A percentile compares a stretch with the other conserved stretches of the same genome.
phyloP scores from a whole-genome alignment of 2,888 invertebrate species.

The Euplagia quadripunctaria region DNA sequence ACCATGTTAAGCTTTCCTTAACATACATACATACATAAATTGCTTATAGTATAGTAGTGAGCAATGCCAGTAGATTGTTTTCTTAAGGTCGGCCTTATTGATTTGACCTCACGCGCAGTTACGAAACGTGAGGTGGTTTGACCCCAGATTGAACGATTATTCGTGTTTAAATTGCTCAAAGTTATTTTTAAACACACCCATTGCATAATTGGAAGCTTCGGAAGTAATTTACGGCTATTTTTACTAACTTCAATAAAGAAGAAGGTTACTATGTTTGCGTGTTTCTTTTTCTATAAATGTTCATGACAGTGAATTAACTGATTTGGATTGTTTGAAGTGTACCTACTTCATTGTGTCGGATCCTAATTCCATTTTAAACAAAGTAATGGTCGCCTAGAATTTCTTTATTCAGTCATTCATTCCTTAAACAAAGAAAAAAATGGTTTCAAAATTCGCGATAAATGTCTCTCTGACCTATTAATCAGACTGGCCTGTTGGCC shows the following conservation, averaged over 20 bases:
- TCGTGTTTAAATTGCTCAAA: conserved; percentile 10
- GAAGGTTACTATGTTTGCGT: background rate
- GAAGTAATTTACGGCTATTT: conserved; percentile 1
- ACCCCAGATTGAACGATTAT: conserved; percentile 39
- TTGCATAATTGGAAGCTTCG: background rate
- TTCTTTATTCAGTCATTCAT: no score
- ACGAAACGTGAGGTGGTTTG: conserved; percentile 36
- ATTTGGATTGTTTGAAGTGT: no score
- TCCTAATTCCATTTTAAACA: no score
- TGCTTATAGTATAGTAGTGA: conserved; percentile 11
- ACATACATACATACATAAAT: background rate
- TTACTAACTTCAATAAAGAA: background rate
- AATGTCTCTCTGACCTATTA: no score
- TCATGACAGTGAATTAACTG: no score
- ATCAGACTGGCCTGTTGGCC: no score
- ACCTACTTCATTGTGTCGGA: no score
- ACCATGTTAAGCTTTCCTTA: conserved; percentile 33
- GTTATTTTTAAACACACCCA: conserved; percentile 15
- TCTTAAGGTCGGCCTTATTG: conserved; percentile 62
- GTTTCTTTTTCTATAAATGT: no score
- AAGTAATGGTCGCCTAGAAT: no score
- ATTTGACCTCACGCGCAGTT: conserved; percentile 57
- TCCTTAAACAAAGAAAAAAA: no score
- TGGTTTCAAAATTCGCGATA: no score
- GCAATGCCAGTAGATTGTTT: conserved; percentile 47